Conservation (phyloP, 2,113 vertebrate species). For the Psilopogon haemacephalus region DNA sequence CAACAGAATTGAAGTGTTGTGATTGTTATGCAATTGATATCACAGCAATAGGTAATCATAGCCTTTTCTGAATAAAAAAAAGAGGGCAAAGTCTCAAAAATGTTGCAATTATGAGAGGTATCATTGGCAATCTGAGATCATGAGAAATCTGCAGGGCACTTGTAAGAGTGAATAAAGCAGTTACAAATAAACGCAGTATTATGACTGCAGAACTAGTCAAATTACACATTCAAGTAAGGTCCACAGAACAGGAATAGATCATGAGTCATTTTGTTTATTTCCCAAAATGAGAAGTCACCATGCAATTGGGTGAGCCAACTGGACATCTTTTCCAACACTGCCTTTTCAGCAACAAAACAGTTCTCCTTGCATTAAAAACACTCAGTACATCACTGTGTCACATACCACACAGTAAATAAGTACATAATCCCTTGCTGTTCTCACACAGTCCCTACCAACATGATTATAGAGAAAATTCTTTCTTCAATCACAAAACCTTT, state of each 20-base stretch:
- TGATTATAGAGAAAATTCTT: background rate
- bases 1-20: background rate
- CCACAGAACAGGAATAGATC: background rate
- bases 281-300: background rate
- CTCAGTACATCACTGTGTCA: background rate
- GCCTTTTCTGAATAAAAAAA: background rate
- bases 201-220: background rate
- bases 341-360: background rate
- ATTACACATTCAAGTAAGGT: background rate
- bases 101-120: background rate
- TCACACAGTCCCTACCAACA: background rate
- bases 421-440: background rate
- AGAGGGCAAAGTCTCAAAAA: background rate
- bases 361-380: background rate
- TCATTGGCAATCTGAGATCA: background rate
- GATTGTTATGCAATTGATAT: constrained; percentile 57
- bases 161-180: background rate
- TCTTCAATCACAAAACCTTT: background rate
- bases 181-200: background rate
- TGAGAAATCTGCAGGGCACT: background rate
- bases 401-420: background rate
- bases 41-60: background rate
- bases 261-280: background rate
- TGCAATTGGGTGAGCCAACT: background rate
- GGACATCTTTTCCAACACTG: background rate